These are phyloP conservation scores for Cryptosula pallasiana DNA, from an alignment of 2,888 invertebrate genomes.

Conservation along the genomic window DNA sequence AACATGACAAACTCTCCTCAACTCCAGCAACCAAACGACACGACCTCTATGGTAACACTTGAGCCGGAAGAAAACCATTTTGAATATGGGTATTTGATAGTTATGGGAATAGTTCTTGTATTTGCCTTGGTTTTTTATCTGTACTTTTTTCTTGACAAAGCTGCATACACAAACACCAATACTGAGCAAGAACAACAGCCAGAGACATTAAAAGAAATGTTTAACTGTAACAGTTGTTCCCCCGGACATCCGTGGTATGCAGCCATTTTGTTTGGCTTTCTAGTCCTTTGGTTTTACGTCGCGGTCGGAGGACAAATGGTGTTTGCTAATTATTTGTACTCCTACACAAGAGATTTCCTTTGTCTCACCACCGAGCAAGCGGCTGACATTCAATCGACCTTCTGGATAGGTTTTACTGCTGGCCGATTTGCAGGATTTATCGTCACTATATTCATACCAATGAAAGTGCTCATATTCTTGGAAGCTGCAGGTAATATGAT, in stretches of 20 bases:
- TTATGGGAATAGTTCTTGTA: not conserved
- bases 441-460: constrained; percentile 8
- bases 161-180: no score
- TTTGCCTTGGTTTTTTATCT: not conserved
- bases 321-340: constrained; percentile 15
- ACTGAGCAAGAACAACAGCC: no score
- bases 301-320: constrained; percentile 22
- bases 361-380: not conserved
- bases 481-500: constrained; percentile 13
- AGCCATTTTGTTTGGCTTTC: constrained; percentile 5
- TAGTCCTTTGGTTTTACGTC: constrained; percentile 12
- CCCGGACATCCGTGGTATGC: constrained; percentile 22
- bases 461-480: constrained; percentile 9
- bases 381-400: not conserved
- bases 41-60: not conserved
- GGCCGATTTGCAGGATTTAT: constrained; percentile 7
- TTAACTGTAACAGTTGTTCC: constrained; percentile 13
- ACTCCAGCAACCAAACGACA: not conserved
- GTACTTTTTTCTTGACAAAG: not conserved
- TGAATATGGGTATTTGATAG: constrained; percentile 17
- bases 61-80: not conserved
- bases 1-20: not conserved
- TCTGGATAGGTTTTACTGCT: constrained; percentile 11
- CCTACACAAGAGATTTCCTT: constrained; percentile 8
- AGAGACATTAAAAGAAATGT: not conserved